These are phyloP conservation scores for Caenorhabditis plicata DNA, from an alignment of 2,888 invertebrate species.

Conservation along the genomic window DNA sequence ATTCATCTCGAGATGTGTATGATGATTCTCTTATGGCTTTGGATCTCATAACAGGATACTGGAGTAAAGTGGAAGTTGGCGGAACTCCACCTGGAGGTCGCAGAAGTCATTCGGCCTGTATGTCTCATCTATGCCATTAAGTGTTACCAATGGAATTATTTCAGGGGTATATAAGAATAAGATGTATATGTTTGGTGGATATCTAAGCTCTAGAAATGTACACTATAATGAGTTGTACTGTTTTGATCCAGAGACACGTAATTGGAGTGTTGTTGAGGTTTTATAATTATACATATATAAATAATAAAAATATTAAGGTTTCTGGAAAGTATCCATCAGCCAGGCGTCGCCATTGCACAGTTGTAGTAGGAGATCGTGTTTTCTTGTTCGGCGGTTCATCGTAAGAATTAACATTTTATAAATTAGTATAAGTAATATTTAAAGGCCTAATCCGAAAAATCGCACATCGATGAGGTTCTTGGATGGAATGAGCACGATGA, in stretches of 20 bases:
- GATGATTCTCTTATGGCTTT: constrained; percentile 69
- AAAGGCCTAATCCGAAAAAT: background rate
- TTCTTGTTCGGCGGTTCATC: constrained; percentile 89
- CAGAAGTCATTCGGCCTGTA: constrained; percentile 88
- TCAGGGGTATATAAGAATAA: constrained; percentile 78
- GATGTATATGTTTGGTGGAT: constrained; percentile 88
- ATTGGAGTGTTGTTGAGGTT: constrained; percentile 71
- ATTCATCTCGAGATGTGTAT: constrained; percentile 75
- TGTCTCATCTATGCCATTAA: constrained; percentile 65
- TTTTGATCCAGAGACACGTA: constrained; percentile 70
- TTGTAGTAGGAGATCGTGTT: constrained; percentile 76
- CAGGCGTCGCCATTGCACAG: constrained; percentile 76
- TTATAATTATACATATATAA: no score
- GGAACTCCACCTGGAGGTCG: constrained; percentile 75
- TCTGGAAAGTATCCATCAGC: constrained; percentile 64
- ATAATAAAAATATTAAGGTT: constrained; percentile 1
- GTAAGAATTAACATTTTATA: no score
- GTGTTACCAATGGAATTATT: constrained; percentile 1
- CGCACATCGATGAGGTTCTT: constrained; percentile 1
- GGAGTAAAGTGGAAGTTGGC: constrained; percentile 73
- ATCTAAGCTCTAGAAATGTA: constrained; percentile 76
- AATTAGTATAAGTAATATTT: background rate
- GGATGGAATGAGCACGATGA: constrained; percentile 1
- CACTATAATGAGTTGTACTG: constrained; percentile 84
- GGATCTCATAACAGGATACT: constrained; percentile 75